Base-by-base conservation (phyloP, 2,888 invertebrate genomes). In the Mythimna vitellina region DNA sequence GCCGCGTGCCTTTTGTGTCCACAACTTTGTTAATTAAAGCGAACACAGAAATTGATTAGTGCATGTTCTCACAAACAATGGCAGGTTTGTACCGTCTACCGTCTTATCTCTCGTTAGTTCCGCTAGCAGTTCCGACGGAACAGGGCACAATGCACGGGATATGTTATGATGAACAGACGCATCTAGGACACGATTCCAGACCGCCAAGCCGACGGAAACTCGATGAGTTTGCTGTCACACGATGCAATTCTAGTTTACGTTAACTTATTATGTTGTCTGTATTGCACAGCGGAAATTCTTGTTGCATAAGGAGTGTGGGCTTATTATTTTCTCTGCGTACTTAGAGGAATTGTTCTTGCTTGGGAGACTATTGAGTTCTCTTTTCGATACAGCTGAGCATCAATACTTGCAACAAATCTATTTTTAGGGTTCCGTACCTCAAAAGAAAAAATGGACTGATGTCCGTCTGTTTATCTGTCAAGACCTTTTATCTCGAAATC, bases 1-100 rank as follows among this genome's bases (percentile, higher is more conserved):
- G 35, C 58, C 35, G 58, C 17, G 32, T 65, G 25, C 35, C n/a
- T 46, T 29, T 54, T n/a, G 32, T 22, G 42, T 17, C 51, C 61
- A 53, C 22, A 12, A n/a, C n/a, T n/a, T 56, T 42, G 29, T 69
- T 57, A 63, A 80, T 64, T 78, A 78, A 56, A 29, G 51, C n/a
- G 29, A 73, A 68, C 53, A 65, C 29, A 49, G 70, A 67, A 67
- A 76, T 79, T 80, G 65, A 76, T 80, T 65, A 67, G 58, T 66
- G 53, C 57, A 67, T 53, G 54, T 54, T 56, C 63, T n/a, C 51
- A 53, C 61, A 57, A 70, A 79, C 79, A 79, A 62, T 80, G 10
- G 51, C 57, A 46, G n/a, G 42, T 65, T 32, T 64, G 64, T 57
- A 57, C 29, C 60, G 61, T 46, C 56, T 57, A 57, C 29, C 60